Evolutionary conservation across 2,888 invertebrate species (phyloP), one percentile per base, ranked within the genome.

Genomic region (Cerastoderma edule): DNA sequence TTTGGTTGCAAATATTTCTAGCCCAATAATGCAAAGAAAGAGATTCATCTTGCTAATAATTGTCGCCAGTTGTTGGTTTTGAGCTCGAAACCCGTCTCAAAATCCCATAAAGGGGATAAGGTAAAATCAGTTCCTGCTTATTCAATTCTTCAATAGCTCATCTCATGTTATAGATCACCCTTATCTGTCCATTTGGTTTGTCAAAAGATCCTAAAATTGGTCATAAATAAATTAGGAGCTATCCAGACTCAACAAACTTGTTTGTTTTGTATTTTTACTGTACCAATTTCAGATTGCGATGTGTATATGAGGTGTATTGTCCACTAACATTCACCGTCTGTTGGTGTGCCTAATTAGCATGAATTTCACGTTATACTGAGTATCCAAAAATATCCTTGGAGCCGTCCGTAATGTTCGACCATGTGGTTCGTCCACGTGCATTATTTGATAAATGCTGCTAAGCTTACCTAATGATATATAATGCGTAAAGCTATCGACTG

Each of bases 181-280:
- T n/a, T 33, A n/a, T 13, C 28, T 32, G 57, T 57, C 57, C 57
- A 57, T 57, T 28, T 57, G 57, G 33, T 57, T 57, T 57, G 57
- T 57, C 57, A 57, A 57, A 57, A n/a, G n/a, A n/a, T 57, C 19
- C n/a, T 22, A 57, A 57, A 28, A 28, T n/a, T 57, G 28, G 28
- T 33, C 24, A n/a, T 24, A 33, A 57, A n/a, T 57, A 57, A 57
- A 57, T 32, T 57, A 33, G 57, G 33, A 30, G 32, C 33, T 16
- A 57, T 57, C 57, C 57, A 57, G 57, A 57, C 28, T 19, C 5
- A 33, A n/a, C 24, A n/a, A n/a, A 4, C n/a, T 13, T 53, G 5
- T 1, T 22, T 53, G 10, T 2, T 2, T 1, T 8, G 24, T 22
- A 13, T 24, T 22, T 19, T 53, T 22, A 53, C 2, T 10, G 50